Evolutionary conservation across 2,113 vertebrate genomes (phyloP).

Genomic region (Colistium nudipinnis): DNA sequence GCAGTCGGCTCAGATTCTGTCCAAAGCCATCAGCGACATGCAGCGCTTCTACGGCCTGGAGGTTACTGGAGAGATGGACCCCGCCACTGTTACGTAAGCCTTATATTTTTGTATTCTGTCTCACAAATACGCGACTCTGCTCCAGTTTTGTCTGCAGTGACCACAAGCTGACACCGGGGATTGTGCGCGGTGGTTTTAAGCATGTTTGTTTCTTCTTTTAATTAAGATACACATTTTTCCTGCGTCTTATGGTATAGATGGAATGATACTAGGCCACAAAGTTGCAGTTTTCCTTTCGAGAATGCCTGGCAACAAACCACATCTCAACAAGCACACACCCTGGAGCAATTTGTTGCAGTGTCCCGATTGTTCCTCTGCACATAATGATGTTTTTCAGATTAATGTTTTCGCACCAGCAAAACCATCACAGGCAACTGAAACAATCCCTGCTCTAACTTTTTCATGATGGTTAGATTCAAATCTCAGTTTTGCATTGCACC

Average conservation of each 20-base stretch:
- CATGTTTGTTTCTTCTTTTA: neutral
- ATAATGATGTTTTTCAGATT: slow-evolving; percentile 3
- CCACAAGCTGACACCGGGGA: neutral
- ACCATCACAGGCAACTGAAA: slow-evolving; percentile 1
- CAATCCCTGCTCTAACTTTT: slow-evolving; percentile 8
- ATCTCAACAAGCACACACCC: neutral
- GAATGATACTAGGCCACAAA: neutral
- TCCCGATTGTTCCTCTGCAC: neutral
- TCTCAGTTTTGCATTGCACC: neutral
- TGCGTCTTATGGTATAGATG: neutral
- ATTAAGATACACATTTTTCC: neutral
- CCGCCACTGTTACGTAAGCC: slow-evolving; percentile 87
- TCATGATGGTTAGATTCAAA: neutral
- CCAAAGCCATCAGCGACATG: slow-evolving; percentile 90
- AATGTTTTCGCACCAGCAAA: neutral
- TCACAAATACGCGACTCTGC: neutral
- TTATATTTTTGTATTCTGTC: neutral
- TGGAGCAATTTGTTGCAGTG: slow-evolving; percentile 10
- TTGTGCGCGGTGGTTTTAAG: neutral
- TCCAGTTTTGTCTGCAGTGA: neutral
- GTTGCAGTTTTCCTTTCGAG: too few relatives aligned
- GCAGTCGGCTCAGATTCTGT: slow-evolving; percentile 91
- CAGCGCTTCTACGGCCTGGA: slow-evolving; percentile 93
- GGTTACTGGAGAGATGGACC: slow-evolving; percentile 87
- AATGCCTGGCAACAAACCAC: neutral